Conservation (phyloP, 2,888 invertebrate genomes). For the Octonoba sinensis region DNA sequence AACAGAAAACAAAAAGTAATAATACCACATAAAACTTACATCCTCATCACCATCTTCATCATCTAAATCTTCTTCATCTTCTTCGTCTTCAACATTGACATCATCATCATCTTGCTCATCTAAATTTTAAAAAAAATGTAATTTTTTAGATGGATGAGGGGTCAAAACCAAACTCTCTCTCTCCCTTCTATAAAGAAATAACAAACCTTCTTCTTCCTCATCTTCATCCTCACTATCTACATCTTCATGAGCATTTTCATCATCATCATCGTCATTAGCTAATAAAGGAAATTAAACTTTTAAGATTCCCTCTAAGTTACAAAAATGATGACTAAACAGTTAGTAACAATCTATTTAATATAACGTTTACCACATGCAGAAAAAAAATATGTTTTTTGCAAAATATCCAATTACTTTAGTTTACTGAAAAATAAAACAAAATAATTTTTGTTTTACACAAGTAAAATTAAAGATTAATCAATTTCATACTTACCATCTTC, state of each 20-base stretch:
- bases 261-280: constrained; percentile 59
- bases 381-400: too few species aligned
- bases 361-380: too few species aligned
- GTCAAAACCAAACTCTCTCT: too few species aligned
- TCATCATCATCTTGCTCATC: constrained; percentile 58
- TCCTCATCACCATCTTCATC: constrained; percentile 61
- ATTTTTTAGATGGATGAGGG: too few species aligned
- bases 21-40: constrained; percentile 2
- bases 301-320: too few species aligned
- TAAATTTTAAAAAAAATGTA: constrained; percentile 1
- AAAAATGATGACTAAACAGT: too few species aligned
- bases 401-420: not conserved
- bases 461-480: not conserved
- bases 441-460: not conserved
- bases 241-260: constrained; percentile 60
- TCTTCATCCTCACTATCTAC: constrained; percentile 61
- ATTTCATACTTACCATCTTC: constrained; percentile 40
- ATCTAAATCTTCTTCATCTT: constrained; percentile 57
- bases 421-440: not conserved
- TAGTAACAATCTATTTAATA: too few species aligned
- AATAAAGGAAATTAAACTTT: not conserved
- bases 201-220: constrained; percentile 50
- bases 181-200: not conserved
- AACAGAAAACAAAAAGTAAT: too few species aligned
- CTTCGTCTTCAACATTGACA: constrained; percentile 45